Evolutionary conservation across 92 coral and sea anemone species (phyloP).

Genomic region (Epizoanthus scotinus): DNA sequence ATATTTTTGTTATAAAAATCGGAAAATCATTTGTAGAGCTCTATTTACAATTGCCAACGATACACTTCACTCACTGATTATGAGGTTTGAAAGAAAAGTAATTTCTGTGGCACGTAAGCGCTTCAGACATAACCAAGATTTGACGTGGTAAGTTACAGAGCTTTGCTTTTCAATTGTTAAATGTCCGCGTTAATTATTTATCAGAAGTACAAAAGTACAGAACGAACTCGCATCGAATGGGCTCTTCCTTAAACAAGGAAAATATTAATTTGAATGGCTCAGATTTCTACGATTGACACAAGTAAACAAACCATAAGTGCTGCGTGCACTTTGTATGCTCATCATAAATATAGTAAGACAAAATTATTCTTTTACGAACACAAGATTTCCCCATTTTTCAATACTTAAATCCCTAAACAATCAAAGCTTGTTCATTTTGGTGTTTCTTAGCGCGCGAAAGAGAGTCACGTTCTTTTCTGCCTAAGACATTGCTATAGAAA

Average conservation of each 20-base stretch:
- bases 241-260: conserved; percentile 32
- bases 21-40: neutral
- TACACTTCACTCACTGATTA: neutral
- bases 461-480: neutral
- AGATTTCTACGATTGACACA: conserved; percentile 25
- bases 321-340: neutral
- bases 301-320: conserved; percentile 24
- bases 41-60: neutral
- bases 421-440: neutral
- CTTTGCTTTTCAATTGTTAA: conserved; percentile 18
- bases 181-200: conserved; percentile 15
- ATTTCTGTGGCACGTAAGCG: neutral
- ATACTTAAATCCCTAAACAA: conserved; percentile 3
- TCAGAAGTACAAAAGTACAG: conserved; percentile 10
- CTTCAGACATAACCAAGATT: neutral
- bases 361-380: neutral
- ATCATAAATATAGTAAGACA: neutral
- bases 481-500: neutral
- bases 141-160: conserved; percentile 9
- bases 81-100: neutral
- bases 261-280: conserved; percentile 21
- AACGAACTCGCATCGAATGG: conserved; percentile 17
- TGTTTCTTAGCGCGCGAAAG: conserved; percentile 13
- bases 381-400: neutral
- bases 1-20: neutral